Conservation (phyloP, 1,140 invertebrate species). For the Neodiprion fabricii region DNA sequence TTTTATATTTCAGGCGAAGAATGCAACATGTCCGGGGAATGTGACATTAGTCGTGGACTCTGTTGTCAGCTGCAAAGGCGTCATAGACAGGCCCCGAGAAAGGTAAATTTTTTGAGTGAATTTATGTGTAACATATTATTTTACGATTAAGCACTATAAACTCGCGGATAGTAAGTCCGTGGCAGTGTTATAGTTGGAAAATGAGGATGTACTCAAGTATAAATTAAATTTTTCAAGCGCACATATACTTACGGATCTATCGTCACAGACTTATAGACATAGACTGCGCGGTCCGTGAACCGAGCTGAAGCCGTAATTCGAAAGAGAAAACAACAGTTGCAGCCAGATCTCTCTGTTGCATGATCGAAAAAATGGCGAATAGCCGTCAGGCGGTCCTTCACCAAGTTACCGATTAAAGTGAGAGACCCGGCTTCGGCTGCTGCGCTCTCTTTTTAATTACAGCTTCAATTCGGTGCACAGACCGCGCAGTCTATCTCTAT, state of each 20-base stretch:
- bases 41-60: slow-evolving; percentile 82
- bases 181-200: neutral
- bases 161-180: slow-evolving; percentile 16
- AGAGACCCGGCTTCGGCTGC: no score
- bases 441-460: no score
- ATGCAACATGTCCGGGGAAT: slow-evolving; percentile 83
- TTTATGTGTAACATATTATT: neutral
- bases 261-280: neutral
- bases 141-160: neutral
- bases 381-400: no score
- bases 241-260: neutral
- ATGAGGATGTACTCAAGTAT: neutral
- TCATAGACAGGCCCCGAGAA: slow-evolving; percentile 82
- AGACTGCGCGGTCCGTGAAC: no score
- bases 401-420: no score
- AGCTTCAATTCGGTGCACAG: no score
- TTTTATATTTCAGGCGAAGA: slow-evolving; percentile 71
- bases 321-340: no score
- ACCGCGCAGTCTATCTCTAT: no score
- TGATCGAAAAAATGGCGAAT: no score
- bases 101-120: slow-evolving; percentile 62
- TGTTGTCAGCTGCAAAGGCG: slow-evolving; percentile 88
- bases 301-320: no score
- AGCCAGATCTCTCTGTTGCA: no score
- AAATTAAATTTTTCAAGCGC: neutral